A percentile compares a stretch with the other conserved stretches of the same genome.
phyloP scores from a whole-genome alignment of 1,140 invertebrate species.

The Drosophila athabasca region DNA sequence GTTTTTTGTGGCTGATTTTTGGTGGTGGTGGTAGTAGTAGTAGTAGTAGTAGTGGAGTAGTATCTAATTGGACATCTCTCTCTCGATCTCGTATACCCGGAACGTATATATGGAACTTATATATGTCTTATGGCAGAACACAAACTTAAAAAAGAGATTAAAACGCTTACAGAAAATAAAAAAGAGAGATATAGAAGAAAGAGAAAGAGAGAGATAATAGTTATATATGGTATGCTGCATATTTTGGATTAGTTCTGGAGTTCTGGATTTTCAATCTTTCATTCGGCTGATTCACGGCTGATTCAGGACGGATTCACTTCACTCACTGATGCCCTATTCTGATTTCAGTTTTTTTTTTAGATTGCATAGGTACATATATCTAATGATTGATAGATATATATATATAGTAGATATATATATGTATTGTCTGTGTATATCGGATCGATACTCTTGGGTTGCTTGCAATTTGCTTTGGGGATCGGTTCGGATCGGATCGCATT shows the following conservation, averaged over 20 bases:
- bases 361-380: background rate
- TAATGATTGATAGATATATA: conserved; percentile 22
- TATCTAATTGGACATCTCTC: conserved; percentile 71
- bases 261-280: conserved; percentile 36
- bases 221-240: conserved; percentile 65
- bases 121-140: conserved; percentile 59
- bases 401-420: conserved; percentile 20
- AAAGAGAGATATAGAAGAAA: conserved; percentile 73
- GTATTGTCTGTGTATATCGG: conserved; percentile 24
- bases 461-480: conserved; percentile 29
- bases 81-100: conserved; percentile 49
- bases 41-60: conserved; percentile 53
- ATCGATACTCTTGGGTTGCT: conserved; percentile 49
- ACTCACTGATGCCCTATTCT: conserved; percentile 34
- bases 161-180: conserved; percentile 71
- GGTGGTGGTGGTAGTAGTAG: conserved; percentile 42
- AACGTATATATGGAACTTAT: conserved; percentile 34
- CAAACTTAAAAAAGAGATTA: conserved; percentile 60
- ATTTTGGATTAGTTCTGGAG: conserved; percentile 56
- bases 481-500: conserved; percentile 1
- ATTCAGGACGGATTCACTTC: background rate
- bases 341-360: conserved; percentile 8
- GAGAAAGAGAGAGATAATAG: conserved; percentile 77
- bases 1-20: conserved; percentile 39
- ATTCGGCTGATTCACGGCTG: conserved; percentile 4